Percentiles rank a stretch among this genome's conserved stretches.
phyloP scores from a whole-genome alignment of 1,140 invertebrate species.

The Drosophila albomicans region DNA sequence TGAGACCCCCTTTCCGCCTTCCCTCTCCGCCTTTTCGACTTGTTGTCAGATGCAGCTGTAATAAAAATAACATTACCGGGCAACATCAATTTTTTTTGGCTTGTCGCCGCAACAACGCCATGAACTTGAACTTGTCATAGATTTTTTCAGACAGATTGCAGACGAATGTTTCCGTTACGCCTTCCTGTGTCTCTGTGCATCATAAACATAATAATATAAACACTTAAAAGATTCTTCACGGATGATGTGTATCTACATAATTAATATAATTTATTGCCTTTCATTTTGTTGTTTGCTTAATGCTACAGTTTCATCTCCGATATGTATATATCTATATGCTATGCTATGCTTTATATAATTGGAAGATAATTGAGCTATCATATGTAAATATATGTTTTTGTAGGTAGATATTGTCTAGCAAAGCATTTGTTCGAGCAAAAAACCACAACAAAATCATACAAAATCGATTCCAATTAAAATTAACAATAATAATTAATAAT shows the following conservation, averaged over 20 bases:
- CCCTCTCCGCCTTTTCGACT: too few relatives aligned
- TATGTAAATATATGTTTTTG: constrained; percentile 39
- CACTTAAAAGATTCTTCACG: constrained; percentile 7
- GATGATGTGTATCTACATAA: constrained; percentile 49
- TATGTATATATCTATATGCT: constrained; percentile 65
- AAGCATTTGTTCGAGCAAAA: constrained; percentile 63
- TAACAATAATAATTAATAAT: constrained; percentile 44
- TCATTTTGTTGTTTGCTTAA: constrained; percentile 65
- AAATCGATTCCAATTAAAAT: constrained; percentile 28
- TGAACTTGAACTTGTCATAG: constrained; percentile 81
- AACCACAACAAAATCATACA: constrained; percentile 67
- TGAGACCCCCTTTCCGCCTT: not conserved
- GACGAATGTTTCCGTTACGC: constrained; percentile 54
- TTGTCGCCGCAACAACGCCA: constrained; percentile 36
- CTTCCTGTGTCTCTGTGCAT: constrained; percentile 26
- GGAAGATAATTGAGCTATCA: constrained; percentile 76
- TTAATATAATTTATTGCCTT: constrained; percentile 78
- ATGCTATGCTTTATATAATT: constrained; percentile 66
- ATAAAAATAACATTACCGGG: constrained; percentile 67
- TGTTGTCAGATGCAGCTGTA: constrained; percentile 39
- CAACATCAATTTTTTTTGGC: constrained; percentile 62
- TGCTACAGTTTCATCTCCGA: constrained; percentile 65
- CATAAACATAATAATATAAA: not conserved
- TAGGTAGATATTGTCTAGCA: constrained; percentile 51
- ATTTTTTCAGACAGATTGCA: constrained; percentile 48